A percentile compares a stretch with the other conserved stretches of the same genome.
These are phyloP conservation scores for Atractosteus spatula DNA, from an alignment of 2,113 vertebrate species.

Conservation along the genomic window DNA sequence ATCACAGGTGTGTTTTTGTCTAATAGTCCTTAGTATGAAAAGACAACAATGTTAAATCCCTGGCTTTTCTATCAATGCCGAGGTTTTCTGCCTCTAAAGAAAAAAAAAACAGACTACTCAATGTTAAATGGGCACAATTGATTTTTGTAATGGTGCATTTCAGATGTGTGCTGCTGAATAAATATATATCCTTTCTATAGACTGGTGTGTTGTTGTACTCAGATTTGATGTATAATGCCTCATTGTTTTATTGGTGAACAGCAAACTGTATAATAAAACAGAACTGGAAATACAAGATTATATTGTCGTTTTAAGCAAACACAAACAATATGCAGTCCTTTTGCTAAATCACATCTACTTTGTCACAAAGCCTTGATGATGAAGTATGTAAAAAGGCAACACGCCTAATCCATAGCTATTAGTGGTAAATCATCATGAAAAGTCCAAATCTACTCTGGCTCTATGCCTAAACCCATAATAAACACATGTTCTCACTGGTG, in stretches of 20 bases:
- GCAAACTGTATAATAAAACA: neutral
- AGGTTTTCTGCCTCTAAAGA: no score
- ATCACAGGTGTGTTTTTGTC: no score
- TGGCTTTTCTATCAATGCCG: no score
- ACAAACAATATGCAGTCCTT: neutral
- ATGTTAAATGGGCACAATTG: no score
- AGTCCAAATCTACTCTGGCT: neutral
- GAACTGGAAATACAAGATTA: conserved; percentile 5
- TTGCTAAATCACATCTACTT: conserved; percentile 6
- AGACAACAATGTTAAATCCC: no score
- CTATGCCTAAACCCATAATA: neutral
- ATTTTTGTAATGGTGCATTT: no score
- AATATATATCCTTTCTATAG: no score
- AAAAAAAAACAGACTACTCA: no score
- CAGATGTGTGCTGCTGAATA: no score
- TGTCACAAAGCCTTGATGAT: neutral
- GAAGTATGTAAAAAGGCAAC: conserved; percentile 1
- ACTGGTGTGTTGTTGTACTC: no score
- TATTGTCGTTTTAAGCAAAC: neutral
- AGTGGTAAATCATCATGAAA: neutral
- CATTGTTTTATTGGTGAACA: neutral
- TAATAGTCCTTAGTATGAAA: no score
- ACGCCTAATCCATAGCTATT: conserved; percentile 6
- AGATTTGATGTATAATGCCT: neutral
- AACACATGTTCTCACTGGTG: neutral